Base-by-base conservation (phyloP, 2,888 invertebrate species). In the Aricia artaxerxes region DNA sequence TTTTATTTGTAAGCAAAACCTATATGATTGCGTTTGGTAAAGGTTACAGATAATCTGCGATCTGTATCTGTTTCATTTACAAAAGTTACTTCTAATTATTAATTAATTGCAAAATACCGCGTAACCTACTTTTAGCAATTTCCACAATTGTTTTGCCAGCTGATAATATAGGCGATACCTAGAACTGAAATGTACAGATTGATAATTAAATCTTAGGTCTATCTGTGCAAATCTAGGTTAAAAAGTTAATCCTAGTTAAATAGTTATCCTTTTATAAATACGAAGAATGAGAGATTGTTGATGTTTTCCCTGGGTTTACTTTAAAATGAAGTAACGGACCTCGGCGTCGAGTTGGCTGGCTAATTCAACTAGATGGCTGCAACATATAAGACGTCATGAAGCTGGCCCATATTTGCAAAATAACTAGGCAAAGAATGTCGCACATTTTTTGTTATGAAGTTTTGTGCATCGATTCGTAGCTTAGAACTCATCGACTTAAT, bases 51-150 rank as follows among this genome's bases (percentile, higher is more conserved):
- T 75, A 75, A 75, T 35, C 31, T 76, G 13, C 3, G 76, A 76
- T 76, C 11, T 9, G 53, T 53, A 76, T 76, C 76, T 57, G 11
- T 31, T 76, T 53, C 35, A 53, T 76, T 53, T 57, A 35, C 76
- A 76, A 76, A 76, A 76, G 76, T 76, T 31, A 76, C 76, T 76
- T 76, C 57, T 76, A 76, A 76, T 35, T 35, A 53, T 76, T 76
- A 76, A 75, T 35, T 35, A 53, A 76, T 76, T 76, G 76, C 76
- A 35, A 11, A 53, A 76, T 35, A 53, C 53, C 6, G 35, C 53
- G 31, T 76, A 31, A 76, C 16, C 76, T 31, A 53, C 49, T 53
- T 76, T 53, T 13, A 57, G 57, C 57, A 76, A 76, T 49, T 31
- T 75, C 40, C 13, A 31, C 31, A 75, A 11, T 75, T 53, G 75